A percentile compares a stretch with the other conserved stretches of the same genome.
Conservation (phyloP, 2,113 vertebrate genomes). For the Psammodynastes pulverulentus region DNA sequence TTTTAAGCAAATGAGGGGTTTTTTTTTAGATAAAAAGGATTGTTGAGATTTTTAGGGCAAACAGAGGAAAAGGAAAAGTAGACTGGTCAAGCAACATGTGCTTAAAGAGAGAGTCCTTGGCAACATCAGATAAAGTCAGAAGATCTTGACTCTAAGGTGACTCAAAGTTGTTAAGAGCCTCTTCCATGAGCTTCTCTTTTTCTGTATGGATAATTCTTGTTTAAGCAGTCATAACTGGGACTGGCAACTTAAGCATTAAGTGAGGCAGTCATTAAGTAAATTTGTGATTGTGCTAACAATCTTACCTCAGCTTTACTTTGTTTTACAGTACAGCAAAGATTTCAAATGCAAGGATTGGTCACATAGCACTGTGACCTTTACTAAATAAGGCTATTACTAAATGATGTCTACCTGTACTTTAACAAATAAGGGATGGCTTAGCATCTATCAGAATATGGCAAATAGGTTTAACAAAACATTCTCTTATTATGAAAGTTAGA, state of each 20-base stretch:
- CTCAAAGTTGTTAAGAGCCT: not conserved
- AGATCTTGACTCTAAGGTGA: not conserved
- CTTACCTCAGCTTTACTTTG: not conserved
- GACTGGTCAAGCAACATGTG: not conserved
- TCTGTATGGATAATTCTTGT: not conserved
- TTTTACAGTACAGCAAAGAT: not conserved
- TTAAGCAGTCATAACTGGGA: not conserved
- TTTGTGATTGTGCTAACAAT: not conserved
- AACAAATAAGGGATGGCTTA: not conserved
- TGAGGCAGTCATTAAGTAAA: not conserved
- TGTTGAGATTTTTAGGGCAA: not conserved
- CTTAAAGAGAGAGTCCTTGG: not conserved
- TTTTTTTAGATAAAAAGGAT: not conserved
- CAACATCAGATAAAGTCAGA: not conserved
- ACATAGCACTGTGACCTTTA: not conserved
- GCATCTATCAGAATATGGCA: not conserved
- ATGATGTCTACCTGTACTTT: not conserved
- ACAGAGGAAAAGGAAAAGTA: not conserved
- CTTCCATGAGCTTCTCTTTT: not conserved
- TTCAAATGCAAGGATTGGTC: not conserved
- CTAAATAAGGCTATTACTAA: not conserved
- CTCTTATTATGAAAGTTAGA: not conserved
- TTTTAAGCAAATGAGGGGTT: not conserved
- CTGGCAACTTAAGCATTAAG: not conserved
- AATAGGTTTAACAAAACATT: not conserved